Evolutionary conservation across 2,888 invertebrate genomes (phyloP).

Genomic region (Anarsia innoxiella): DNA sequence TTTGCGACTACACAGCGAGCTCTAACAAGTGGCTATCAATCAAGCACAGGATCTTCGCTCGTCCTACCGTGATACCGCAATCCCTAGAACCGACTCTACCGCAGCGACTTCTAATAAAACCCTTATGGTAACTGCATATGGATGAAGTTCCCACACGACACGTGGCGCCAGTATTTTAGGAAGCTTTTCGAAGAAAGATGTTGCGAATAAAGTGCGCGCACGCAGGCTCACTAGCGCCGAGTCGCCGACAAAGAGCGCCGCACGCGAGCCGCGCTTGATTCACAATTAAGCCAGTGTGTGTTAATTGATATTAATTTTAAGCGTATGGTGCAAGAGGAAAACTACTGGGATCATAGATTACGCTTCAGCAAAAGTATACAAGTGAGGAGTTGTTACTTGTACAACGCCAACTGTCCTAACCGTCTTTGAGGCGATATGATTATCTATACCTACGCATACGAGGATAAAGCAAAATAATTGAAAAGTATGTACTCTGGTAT

Average conservation of each 20-base stretch:
- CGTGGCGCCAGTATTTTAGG: conserved; percentile 70
- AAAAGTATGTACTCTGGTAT: too few relatives aligned
- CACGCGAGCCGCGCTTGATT: conserved; percentile 69
- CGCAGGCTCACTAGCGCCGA: conserved; percentile 46
- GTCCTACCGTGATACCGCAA: conserved; percentile 60
- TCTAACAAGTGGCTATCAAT: conserved; percentile 43
- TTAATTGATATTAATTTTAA: conserved; percentile 73
- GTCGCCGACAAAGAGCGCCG: conserved; percentile 68
- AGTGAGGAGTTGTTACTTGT: too few relatives aligned
- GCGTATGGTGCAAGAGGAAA: conserved; percentile 51
- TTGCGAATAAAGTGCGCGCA: conserved; percentile 42
- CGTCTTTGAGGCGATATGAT: too few relatives aligned
- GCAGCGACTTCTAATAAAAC: conserved; percentile 3
- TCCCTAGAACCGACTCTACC: conserved; percentile 38
- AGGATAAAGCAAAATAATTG: too few relatives aligned
- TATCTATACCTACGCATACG: too few relatives aligned
- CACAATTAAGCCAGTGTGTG: conserved; percentile 73
- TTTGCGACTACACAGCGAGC: conserved; percentile 9
- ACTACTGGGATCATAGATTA: conserved; percentile 14
- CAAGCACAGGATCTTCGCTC: conserved; percentile 67
- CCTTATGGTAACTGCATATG: conserved; percentile 23
- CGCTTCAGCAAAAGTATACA: too few relatives aligned
- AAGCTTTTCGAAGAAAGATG: conserved; percentile 61
- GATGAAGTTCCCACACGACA: conserved; percentile 12
- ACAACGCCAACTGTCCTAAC: too few relatives aligned